phyloP scores from a whole-genome alignment of 1,140 invertebrate species.

The Calycopis cecrops region DNA sequence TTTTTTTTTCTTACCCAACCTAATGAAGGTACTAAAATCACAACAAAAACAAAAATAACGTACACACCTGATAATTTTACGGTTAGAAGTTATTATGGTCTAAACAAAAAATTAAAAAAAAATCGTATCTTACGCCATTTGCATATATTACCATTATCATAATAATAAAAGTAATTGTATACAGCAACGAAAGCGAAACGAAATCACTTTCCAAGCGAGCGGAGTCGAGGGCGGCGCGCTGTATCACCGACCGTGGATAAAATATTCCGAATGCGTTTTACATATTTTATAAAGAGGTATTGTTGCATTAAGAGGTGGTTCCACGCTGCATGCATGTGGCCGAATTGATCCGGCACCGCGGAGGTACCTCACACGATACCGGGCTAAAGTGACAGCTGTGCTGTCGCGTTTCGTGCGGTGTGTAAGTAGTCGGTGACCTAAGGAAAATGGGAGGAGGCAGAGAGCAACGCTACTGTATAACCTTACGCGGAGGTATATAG shows the following conservation, averaged over 20 bases:
- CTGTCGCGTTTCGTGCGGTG: too few species aligned
- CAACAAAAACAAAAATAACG: not conserved
- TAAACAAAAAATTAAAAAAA: slow-evolving; percentile 7
- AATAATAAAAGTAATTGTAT: slow-evolving; percentile 17
- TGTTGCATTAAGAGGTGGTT: not conserved
- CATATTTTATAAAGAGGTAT: slow-evolving; percentile 5
- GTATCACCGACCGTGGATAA: not conserved
- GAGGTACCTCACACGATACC: too few species aligned
- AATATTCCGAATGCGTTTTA: slow-evolving; percentile 4
- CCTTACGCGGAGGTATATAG: too few species aligned
- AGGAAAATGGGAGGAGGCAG: too few species aligned
- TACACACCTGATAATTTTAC: slow-evolving; percentile 1
- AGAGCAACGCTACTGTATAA: too few species aligned
- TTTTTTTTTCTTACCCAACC: too few species aligned
- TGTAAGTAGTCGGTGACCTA: too few species aligned
- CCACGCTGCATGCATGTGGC: not conserved
- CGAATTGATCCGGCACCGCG: too few species aligned
- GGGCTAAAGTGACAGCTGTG: too few species aligned
- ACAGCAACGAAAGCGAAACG: slow-evolving; percentile 18
- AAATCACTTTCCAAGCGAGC: slow-evolving; percentile 18
- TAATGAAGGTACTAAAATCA: not conserved
- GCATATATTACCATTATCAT: slow-evolving; percentile 8
- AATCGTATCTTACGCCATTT: slow-evolving; percentile 9
- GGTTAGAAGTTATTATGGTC: slow-evolving; percentile 1
- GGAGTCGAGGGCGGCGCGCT: not conserved